Evolutionary conservation across 2,888 invertebrate species (phyloP).

Genomic region (Ornithoptera alexandrae): DNA sequence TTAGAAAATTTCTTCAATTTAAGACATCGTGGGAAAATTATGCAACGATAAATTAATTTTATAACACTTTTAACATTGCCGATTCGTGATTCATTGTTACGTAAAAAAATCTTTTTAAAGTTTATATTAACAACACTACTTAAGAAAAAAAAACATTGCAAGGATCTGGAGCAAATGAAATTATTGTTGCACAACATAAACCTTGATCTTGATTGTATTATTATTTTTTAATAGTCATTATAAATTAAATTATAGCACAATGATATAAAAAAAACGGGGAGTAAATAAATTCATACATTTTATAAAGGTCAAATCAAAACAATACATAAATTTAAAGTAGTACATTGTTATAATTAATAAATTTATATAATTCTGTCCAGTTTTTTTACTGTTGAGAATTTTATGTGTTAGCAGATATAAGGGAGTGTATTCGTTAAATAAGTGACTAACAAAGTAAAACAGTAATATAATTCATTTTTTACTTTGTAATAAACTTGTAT

Average conservation of each 20-base stretch:
- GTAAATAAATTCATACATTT: no score
- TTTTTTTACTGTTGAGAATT: no score
- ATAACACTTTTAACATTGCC: not conserved
- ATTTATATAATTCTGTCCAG: no score
- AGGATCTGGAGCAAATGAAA: not conserved
- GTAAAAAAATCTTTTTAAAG: not conserved
- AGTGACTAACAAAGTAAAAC: not conserved
- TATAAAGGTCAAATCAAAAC: no score
- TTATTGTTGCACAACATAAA: not conserved
- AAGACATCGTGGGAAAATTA: not conserved
- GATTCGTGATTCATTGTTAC: not conserved
- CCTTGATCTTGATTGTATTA: not conserved
- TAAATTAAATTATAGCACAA: not conserved
- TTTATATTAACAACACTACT: not conserved
- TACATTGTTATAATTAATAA: no score
- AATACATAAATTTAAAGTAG: no score
- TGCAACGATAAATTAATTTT: not conserved
- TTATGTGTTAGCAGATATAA: not conserved
- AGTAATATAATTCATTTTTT: slow-evolving; percentile 3
- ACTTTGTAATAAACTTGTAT: slow-evolving; percentile 24
- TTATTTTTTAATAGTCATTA: not conserved
- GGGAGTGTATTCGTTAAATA: not conserved
- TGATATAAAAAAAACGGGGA: no score
- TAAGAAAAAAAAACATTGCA: not conserved
- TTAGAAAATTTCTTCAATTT: not conserved